Evolutionary conservation across 2,797 vertebrate genomes (phyloP).

Genomic region (Austrolebias charrua): DNA sequence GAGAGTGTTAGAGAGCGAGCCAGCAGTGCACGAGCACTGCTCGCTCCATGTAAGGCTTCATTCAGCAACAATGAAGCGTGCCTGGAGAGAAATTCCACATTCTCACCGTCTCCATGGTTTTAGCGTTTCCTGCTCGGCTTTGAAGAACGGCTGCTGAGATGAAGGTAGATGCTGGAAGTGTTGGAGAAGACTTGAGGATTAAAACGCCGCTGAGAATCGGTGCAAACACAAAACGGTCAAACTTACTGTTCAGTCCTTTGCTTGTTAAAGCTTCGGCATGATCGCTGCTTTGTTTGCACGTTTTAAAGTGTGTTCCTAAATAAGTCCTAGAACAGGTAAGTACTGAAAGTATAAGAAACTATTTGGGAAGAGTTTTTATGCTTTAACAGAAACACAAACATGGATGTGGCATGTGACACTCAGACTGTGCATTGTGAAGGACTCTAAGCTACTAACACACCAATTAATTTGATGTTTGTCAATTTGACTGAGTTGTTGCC

Average conservation of each 20-base stretch:
- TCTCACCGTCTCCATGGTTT: slow-evolving; percentile 64
- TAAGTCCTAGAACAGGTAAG: background rate
- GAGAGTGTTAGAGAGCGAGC: slow-evolving; percentile 37
- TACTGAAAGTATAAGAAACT: slow-evolving; percentile 8
- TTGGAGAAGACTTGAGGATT: slow-evolving; percentile 41
- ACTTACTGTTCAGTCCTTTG: background rate
- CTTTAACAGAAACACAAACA: slow-evolving; percentile 16
- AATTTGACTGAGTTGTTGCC: no score
- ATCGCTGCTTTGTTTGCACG: slow-evolving; percentile 6
- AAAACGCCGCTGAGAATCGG: slow-evolving; percentile 21
- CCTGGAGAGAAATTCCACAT: slow-evolving; percentile 60
- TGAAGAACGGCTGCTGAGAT: slow-evolving; percentile 34
- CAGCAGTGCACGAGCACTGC: slow-evolving; percentile 33
- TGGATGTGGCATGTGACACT: no score
- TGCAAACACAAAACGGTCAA: slow-evolving; percentile 50
- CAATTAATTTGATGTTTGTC: no score
- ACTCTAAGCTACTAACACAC: no score
- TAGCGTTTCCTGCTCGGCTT: slow-evolving; percentile 58
- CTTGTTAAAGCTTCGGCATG: background rate
- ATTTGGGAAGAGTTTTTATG: slow-evolving; percentile 14
- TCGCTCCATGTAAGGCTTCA: slow-evolving; percentile 71
- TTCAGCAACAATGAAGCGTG: slow-evolving; percentile 60
- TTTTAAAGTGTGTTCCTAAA: slow-evolving; percentile 9
- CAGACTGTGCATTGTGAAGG: no score
- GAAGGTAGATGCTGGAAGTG: slow-evolving; percentile 58